Base-by-base conservation (phyloP, 2,113 vertebrate species). In the Noctilio leporinus region DNA sequence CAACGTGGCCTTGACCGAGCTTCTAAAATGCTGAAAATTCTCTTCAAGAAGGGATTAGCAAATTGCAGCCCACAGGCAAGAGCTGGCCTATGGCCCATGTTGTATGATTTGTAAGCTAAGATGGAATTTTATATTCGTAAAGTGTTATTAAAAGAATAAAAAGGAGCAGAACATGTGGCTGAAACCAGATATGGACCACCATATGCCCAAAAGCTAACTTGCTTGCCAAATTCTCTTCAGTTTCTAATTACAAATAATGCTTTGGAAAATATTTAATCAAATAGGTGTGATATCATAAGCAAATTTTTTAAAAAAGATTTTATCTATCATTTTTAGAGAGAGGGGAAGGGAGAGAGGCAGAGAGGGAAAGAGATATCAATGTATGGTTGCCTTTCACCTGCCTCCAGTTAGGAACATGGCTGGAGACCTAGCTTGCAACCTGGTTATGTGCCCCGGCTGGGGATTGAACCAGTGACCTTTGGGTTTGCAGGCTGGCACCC, bases 161-260 rank as follows among this genome's bases (percentile, higher is more conserved):
- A 59, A 59, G 43, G 72, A 62, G 38, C 40, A n/a, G 28, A 67
- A 9, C 49, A 22, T n/a, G 38, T 75, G 47, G 65, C 26, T 65
- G 65, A 82, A 72, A 81, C 57, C 28, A 57, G 49, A 12, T 14
- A 28, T 28, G 28, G 15, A 4, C 30, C 22, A 81, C 10, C 35
- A 96, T 96, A 91, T 72, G 96, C 78, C 82, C 76, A 86, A 93
- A 94, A 80, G 64, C 89, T 95, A 96, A 95, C 93, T 97, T 97
- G 89, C 95, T 97, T 98, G 97, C 83, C 95, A 96, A 96, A 94
- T 94, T 97, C 84, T 93, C 83, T 93, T 93, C 96, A 97, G 93
- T 93, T 97, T 98, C 87, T 97, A 80, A 96, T 96, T 95, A 97
- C 24, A 70, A 15, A 78, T 5, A 67, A 55, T 70, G 14, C 16